phyloP scores from a whole-genome alignment of 2,797 vertebrate species.

The Betta splendens region DNA sequence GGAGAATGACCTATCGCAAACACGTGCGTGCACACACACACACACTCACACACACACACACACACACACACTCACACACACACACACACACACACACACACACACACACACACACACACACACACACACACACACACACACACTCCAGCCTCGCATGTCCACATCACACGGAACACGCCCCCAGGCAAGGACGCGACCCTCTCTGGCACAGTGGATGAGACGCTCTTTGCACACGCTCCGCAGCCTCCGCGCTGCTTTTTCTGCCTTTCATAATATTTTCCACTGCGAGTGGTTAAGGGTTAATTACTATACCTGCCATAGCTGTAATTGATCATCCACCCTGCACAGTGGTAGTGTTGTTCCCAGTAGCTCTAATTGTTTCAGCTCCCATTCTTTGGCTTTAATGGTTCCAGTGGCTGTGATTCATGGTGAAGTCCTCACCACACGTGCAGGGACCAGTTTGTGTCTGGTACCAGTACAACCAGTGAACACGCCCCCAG shows the following conservation, averaged over 20 bases:
- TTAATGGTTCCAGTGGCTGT: constrained; percentile 20
- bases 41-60: constrained; percentile 38
- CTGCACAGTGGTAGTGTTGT: background rate
- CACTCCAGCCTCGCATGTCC: constrained; percentile 25
- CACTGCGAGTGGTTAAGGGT: background rate
- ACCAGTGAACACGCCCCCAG: constrained; percentile 50
- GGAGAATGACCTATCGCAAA: constrained; percentile 43
- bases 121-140: constrained; percentile 15
- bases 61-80: constrained; percentile 15
- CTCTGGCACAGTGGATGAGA: constrained; percentile 38
- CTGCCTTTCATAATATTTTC: constrained; percentile 16
- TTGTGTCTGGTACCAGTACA: constrained; percentile 30
- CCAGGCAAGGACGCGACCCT: constrained; percentile 65
- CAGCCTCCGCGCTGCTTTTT: constrained; percentile 4
- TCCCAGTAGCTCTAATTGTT: constrained; percentile 18
- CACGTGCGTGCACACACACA: constrained; percentile 37
- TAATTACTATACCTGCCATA: background rate
- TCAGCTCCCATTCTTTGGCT: constrained; percentile 10
- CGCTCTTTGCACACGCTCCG: constrained; percentile 31
- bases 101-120: constrained; percentile 38
- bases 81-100: constrained; percentile 39
- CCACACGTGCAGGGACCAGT: constrained; percentile 17
- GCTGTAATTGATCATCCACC: background rate
- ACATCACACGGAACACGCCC: constrained; percentile 43
- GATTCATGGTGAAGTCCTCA: constrained; percentile 17